Evolutionary conservation across 2,797 vertebrate species (phyloP).

Genomic region (Mormyrus proboscirostris): DNA sequence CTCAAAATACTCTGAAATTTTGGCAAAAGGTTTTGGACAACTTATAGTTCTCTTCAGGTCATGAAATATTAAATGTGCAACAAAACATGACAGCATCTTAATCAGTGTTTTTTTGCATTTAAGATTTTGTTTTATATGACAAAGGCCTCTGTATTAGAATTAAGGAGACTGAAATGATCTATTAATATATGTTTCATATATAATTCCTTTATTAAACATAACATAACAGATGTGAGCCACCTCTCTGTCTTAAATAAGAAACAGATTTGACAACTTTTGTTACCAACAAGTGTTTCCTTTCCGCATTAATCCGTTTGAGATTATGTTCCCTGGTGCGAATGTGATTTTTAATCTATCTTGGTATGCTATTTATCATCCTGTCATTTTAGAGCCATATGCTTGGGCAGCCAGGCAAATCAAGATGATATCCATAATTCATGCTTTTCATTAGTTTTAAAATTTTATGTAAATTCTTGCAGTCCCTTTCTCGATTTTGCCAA

Average conservation of each 20-base stretch:
- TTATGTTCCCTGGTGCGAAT: neutral
- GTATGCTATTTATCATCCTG: neutral
- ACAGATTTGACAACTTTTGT: neutral
- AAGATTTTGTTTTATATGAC: neutral
- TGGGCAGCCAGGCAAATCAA: neutral
- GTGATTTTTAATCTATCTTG: neutral
- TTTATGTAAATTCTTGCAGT: neutral
- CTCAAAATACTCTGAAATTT: too few relatives aligned
- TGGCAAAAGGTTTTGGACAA: too few relatives aligned
- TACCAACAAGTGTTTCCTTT: neutral
- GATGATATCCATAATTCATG: neutral
- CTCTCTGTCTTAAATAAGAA: neutral
- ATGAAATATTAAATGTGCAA: neutral
- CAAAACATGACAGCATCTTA: neutral
- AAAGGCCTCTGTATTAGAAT: neutral
- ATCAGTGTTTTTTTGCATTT: neutral
- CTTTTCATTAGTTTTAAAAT: neutral
- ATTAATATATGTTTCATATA: neutral
- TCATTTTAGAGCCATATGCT: neutral
- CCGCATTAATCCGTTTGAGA: neutral
- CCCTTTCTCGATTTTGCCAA: neutral
- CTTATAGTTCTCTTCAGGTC: neutral
- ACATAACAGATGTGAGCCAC: neutral
- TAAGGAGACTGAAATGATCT: neutral
- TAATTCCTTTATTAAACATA: neutral